Conservation (phyloP, 2,797 vertebrate genomes). For the Setipinna tenuifilis region DNA sequence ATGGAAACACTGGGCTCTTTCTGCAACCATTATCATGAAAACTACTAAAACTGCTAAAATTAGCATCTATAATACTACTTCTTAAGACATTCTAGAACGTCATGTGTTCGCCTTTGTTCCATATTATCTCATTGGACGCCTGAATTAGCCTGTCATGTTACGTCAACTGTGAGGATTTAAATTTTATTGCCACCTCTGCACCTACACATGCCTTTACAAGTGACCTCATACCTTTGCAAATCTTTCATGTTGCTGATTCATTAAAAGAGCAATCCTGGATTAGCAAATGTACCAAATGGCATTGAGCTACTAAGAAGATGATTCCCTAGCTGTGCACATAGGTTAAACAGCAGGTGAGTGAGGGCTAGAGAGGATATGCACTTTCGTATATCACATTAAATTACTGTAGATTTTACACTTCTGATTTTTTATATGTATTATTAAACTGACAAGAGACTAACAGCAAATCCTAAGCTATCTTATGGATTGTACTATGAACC, state of each 20-base stretch:
- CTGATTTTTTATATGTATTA: too few relatives aligned
- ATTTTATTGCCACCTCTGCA: background rate
- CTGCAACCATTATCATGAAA: background rate
- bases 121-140: background rate
- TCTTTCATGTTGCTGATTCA: constrained; percentile 43
- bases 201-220: constrained; percentile 27
- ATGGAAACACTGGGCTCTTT: background rate
- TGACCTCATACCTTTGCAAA: constrained; percentile 46
- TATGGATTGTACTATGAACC: background rate
- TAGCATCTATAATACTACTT: background rate
- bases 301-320: constrained; percentile 22
- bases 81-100: background rate
- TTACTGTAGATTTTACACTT: too few relatives aligned
- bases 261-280: constrained; percentile 40
- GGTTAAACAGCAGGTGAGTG: background rate
- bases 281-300: constrained; percentile 31
- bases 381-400: too few relatives aligned
- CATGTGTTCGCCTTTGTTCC: background rate
- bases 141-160: background rate
- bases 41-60: background rate
- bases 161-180: background rate
- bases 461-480: too few relatives aligned
- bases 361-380: background rate
- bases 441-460: too few relatives aligned
- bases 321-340: background rate